Evolutionary conservation across 1,140 invertebrate species (phyloP), one percentile per base, ranked within the genome.

Genomic region (Philopotamus ludificatus): DNA sequence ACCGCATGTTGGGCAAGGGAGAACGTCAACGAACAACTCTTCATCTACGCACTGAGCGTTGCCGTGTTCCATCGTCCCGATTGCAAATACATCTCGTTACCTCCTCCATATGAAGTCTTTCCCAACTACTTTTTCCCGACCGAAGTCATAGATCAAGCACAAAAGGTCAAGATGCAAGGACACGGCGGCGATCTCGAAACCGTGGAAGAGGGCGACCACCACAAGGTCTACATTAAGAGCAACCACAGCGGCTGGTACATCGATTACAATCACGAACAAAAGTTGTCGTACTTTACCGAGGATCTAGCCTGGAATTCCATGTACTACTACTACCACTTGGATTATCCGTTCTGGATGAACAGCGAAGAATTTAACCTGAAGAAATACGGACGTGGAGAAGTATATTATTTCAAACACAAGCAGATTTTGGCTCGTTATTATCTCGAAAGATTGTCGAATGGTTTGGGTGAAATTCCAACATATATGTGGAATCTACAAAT

Each of bases 261-360:
- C 0, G 50, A 63, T 15, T 57, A 71, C 4, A 77, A 82, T 65
- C 70, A 75, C 0, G 85, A 89, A 63, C 80, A 82, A 68, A 75
- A 77, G 39, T 57, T 89, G 12, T 79, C 82, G 39, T 91, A 91
- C 77, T 91, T 89, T 81, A 87, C 84, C 15, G 87, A 91, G 68
- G 89, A 89, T 72, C 78, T 86, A 63, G 83, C 85, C 51, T 76
- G 90, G 16, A 91, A 90, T 77, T 78, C 84, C 7, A 89, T 81
- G 75, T 86, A 89, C 79, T 89, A 85, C 79, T 86, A 89, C 74
- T 78, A 86, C 76, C 85, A 89, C 71, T 76, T 85, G 73, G 79
- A 84, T 60, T 88, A 87, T 74, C 87, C 89, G 18, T 85, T 83
- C 80, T 89, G 85, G 84, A 74, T 88, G 73, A 80, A 77, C 26